These are phyloP conservation scores for Myotis vivesi DNA, from an alignment of 2,797 vertebrate genomes.

Conservation along the genomic window DNA sequence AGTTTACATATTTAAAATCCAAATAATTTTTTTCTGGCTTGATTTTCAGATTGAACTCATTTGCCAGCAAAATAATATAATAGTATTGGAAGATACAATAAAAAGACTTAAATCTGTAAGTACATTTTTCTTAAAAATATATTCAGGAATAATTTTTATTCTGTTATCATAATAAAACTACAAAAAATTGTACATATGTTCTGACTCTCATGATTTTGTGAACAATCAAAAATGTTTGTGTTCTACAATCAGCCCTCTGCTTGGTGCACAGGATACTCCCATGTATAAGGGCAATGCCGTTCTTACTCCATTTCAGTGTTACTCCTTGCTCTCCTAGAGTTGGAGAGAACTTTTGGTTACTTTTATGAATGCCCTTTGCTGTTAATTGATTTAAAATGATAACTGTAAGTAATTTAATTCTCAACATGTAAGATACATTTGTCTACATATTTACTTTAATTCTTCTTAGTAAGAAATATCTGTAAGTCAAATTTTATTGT, in stretches of 20 bases:
- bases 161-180: neutral
- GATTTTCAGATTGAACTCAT: constrained; percentile 80
- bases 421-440: constrained; percentile 1
- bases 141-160: constrained; percentile 26
- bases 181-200: neutral
- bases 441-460: constrained; percentile 41
- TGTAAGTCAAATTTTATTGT: constrained; percentile 39
- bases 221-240: neutral
- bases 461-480: constrained; percentile 33
- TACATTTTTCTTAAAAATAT: constrained; percentile 61
- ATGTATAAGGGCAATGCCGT: neutral
- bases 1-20: constrained; percentile 7
- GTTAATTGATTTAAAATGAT: constrained; percentile 45
- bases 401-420: constrained; percentile 31
- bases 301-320: neutral
- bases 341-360: neutral
- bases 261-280: neutral
- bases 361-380: constrained; percentile 34
- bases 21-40: constrained; percentile 46
- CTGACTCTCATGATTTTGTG: neutral
- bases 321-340: neutral
- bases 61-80: constrained; percentile 82
- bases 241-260: neutral
- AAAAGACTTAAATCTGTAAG: constrained; percentile 82
- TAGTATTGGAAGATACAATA: constrained; percentile 78